Evolutionary conservation across 2,888 invertebrate genomes (phyloP).

Genomic region (Galerucella nymphaeae): DNA sequence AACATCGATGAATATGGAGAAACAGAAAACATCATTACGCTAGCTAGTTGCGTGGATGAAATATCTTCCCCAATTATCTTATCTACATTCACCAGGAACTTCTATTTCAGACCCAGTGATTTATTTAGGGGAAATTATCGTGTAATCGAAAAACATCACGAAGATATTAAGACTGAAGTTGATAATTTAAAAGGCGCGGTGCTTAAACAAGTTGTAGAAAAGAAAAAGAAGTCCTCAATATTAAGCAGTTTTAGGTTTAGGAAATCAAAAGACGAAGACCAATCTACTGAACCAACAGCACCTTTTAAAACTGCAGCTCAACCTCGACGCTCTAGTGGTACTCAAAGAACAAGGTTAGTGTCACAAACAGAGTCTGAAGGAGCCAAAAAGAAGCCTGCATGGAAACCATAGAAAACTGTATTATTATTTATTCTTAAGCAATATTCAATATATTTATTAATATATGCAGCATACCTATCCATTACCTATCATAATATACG

Average conservation of each 20-base stretch:
- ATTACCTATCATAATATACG: not conserved
- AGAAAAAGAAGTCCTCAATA: slow-evolving; percentile 14
- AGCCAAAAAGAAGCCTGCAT: slow-evolving; percentile 3
- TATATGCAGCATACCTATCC: not conserved
- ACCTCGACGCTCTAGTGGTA: slow-evolving; percentile 6
- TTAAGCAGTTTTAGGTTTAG: slow-evolving; percentile 23
- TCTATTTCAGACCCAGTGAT: slow-evolving; percentile 53
- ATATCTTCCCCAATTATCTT: slow-evolving; percentile 50
- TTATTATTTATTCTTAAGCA: not conserved
- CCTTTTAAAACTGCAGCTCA: not conserved
- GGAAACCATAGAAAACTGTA: slow-evolving; percentile 11
- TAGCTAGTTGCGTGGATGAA: slow-evolving; percentile 47
- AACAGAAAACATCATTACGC: slow-evolving; percentile 55
- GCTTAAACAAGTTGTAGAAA: not conserved
- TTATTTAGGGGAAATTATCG: slow-evolving; percentile 51
- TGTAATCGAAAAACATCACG: slow-evolving; percentile 40
- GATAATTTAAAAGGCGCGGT: slow-evolving; percentile 29
- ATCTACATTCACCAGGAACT: slow-evolving; percentile 59
- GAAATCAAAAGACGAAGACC: slow-evolving; percentile 15
- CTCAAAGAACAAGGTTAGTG: slow-evolving; percentile 2
- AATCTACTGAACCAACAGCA: not conserved
- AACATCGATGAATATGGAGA: slow-evolving; percentile 52
- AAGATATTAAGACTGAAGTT: slow-evolving; percentile 27
- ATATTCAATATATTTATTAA: not conserved
- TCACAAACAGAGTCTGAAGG: slow-evolving; percentile 18